phyloP scores from a whole-genome alignment of 2,113 vertebrate species.

The Phyllostomus discolor region DNA sequence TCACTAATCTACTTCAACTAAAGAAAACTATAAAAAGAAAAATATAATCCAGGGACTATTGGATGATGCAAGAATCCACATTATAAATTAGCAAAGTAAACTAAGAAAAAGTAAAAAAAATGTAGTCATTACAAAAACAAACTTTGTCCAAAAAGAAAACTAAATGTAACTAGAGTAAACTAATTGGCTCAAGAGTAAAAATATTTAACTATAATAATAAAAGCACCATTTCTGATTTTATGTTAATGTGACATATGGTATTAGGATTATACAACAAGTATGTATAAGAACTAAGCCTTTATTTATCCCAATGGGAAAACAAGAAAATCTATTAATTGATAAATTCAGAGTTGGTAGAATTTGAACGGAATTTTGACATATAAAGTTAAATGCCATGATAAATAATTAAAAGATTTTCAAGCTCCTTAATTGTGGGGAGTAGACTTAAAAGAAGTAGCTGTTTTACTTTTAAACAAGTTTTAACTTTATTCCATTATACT shows the following conservation, averaged over 20 bases:
- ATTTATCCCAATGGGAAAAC: neutral
- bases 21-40: neutral
- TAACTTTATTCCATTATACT: neutral
- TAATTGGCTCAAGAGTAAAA: neutral
- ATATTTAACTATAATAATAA: neutral
- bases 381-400: neutral
- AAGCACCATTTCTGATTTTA: neutral
- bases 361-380: slow-evolving; percentile 8
- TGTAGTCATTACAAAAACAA: neutral
- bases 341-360: neutral
- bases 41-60: neutral
- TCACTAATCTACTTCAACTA: neutral
- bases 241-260: neutral
- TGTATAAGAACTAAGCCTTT: neutral
- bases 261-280: neutral
- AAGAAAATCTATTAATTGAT: neutral
- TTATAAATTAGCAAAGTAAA: neutral
- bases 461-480: neutral
- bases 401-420: neutral
- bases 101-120: neutral
- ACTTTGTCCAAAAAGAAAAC: neutral
- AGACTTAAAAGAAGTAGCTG: neutral
- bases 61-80: neutral
- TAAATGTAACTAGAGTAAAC: neutral
- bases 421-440: neutral